These are phyloP conservation scores for Rosalia funebris DNA, from an alignment of 2,888 invertebrate genomes.

Conservation along the genomic window DNA sequence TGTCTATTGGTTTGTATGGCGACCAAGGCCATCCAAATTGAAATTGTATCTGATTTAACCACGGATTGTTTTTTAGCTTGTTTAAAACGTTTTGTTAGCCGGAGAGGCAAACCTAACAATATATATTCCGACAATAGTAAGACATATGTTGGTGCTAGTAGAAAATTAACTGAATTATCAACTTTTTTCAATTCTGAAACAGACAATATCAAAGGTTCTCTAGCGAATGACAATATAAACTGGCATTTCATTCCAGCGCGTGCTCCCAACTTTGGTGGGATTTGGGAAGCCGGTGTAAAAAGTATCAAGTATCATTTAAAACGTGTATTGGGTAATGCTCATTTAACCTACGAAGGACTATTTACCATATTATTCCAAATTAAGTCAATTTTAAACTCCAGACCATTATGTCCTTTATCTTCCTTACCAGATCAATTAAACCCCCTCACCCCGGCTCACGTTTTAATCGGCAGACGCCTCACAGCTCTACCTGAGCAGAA, in stretches of 20 bases:
- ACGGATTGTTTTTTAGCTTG: constrained; percentile 17
- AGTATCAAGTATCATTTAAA: not conserved
- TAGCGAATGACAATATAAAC: not conserved
- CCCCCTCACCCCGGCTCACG: not conserved
- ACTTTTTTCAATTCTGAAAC: constrained; percentile 1
- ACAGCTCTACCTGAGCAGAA: constrained; percentile 1
- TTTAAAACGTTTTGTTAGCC: constrained; percentile 25
- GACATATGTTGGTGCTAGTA: constrained; percentile 15
- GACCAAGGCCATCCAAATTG: constrained; percentile 23
- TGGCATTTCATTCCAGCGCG: constrained; percentile 6
- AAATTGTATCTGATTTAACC: constrained; percentile 20
- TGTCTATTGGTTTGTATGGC: constrained; percentile 25
- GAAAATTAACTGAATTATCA: not conserved
- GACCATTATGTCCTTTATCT: not conserved
- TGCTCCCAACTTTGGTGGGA: constrained; percentile 4
- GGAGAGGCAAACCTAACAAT: constrained; percentile 24
- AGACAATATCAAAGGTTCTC: not conserved
- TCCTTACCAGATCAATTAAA: constrained; percentile 6
- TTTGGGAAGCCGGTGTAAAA: constrained; percentile 5
- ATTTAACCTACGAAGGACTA: constrained; percentile 2
- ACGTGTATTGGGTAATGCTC: not conserved
- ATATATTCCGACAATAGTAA: constrained; percentile 26
- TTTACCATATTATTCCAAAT: not conserved
- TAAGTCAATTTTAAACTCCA: constrained; percentile 7
- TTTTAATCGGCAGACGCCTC: not conserved